These are phyloP conservation scores for Paradisaea rubra DNA, from an alignment of 2,113 vertebrate species.

Conservation along the genomic window DNA sequence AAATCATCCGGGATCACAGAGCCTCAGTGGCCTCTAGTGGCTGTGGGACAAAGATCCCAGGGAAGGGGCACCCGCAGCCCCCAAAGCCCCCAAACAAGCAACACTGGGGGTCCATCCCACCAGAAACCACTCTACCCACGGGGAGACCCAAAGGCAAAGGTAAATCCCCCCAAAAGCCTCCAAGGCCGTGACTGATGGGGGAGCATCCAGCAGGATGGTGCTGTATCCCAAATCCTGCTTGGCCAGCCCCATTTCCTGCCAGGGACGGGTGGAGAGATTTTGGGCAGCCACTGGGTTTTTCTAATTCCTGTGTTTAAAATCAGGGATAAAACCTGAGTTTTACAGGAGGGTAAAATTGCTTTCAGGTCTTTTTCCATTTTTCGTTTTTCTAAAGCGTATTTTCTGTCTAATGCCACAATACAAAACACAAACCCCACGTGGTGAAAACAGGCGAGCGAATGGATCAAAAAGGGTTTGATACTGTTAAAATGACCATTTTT, in stretches of 20 bases:
- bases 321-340: neutral
- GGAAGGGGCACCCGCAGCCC: neutral
- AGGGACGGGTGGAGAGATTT: neutral
- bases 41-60: slow-evolving; percentile 24
- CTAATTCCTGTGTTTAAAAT: neutral
- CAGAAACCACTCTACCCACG: accelerated
- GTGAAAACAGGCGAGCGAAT: accelerated
- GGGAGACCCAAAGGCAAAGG: accelerated
- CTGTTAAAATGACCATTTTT: neutral
- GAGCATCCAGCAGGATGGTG: neutral
- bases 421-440: accelerated
- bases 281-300: accelerated
- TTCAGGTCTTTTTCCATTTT: neutral
- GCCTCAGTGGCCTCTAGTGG: slow-evolving; percentile 67
- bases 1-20: neutral
- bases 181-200: accelerated
- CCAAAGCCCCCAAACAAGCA: neutral
- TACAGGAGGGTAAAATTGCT: neutral
- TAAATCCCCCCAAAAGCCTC: neutral
- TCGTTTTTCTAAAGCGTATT: accelerated
- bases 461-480: neutral
- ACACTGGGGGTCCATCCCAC: accelerated
- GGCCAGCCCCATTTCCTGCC: neutral
- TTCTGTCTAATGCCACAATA: accelerated
- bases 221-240: neutral